Evolutionary conservation across 2,888 invertebrate genomes (phyloP).

Genomic region (Abrostola tripartita): DNA sequence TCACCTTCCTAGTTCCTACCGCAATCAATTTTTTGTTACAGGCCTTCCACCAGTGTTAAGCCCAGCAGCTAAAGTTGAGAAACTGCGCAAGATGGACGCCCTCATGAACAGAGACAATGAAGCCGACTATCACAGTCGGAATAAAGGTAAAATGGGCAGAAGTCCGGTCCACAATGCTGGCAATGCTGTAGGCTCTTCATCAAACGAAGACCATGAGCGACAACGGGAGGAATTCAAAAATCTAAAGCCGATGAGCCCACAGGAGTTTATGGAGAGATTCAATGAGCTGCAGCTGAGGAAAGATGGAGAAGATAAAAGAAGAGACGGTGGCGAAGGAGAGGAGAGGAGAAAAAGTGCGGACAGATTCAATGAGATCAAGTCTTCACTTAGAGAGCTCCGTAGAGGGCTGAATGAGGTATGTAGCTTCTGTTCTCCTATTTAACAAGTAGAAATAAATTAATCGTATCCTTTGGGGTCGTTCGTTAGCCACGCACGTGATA

Average conservation of each 20-base stretch:
- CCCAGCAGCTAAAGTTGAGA: conserved; percentile 80
- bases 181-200: conserved; percentile 17
- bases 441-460: no score
- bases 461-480: no score
- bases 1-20: no score
- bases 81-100: conserved; percentile 83
- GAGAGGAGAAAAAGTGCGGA: conserved; percentile 54
- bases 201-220: conserved; percentile 29
- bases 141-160: conserved; percentile 61
- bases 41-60: conserved; percentile 81
- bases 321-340: conserved; percentile 40
- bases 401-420: conserved; percentile 80
- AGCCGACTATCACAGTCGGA: conserved; percentile 57
- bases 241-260: conserved; percentile 76
- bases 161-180: conserved; percentile 36
- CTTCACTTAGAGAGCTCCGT: conserved; percentile 75
- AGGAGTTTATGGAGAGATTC: conserved; percentile 76
- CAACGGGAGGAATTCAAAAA: conserved; percentile 60
- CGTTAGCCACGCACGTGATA: no score
- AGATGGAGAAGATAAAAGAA: conserved; percentile 43
- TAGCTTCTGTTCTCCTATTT: not conserved
- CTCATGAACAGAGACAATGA: conserved; percentile 68
- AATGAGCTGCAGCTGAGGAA: conserved; percentile 65
- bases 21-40: conserved; percentile 43
- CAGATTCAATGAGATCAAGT: conserved; percentile 80